Percentiles rank a stretch among this genome's conserved stretches.
phyloP scores from a whole-genome alignment of 2,797 vertebrate genomes.

The Echiichthys vipera region DNA sequence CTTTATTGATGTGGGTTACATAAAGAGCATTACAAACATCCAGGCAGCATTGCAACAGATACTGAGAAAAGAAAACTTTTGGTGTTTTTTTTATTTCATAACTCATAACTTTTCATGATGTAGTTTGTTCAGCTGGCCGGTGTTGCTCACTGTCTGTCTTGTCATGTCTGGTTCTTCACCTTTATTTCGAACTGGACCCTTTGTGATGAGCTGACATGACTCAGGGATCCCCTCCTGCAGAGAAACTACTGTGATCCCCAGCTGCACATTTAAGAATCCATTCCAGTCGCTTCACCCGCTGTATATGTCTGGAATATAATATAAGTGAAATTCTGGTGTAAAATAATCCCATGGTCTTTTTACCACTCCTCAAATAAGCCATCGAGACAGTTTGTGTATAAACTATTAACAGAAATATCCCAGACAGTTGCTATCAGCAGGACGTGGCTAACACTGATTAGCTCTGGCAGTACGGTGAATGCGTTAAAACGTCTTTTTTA shows the following conservation, averaged over 20 bases:
- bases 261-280: too few species aligned
- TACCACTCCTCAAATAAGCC: too few species aligned
- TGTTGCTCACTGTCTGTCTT: not conserved
- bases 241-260: not conserved
- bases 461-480: too few species aligned
- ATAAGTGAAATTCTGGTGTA: too few species aligned
- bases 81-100: not conserved
- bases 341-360: too few species aligned
- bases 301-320: too few species aligned
- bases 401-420: too few species aligned
- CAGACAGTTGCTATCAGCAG: too few species aligned
- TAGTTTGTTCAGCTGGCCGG: not conserved
- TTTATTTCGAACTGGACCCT: not conserved
- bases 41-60: not conserved
- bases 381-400: too few species aligned
- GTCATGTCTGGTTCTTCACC: not conserved
- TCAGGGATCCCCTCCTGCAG: not conserved
- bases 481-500: too few species aligned
- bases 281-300: too few species aligned
- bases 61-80: not conserved
- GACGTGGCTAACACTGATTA: too few species aligned
- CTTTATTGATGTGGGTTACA: not conserved
- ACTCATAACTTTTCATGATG: not conserved
- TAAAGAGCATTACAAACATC: not conserved
- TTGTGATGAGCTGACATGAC: not conserved